Conservation (phyloP, 2,797 vertebrate species). For the Rhyacichthys aspro region DNA sequence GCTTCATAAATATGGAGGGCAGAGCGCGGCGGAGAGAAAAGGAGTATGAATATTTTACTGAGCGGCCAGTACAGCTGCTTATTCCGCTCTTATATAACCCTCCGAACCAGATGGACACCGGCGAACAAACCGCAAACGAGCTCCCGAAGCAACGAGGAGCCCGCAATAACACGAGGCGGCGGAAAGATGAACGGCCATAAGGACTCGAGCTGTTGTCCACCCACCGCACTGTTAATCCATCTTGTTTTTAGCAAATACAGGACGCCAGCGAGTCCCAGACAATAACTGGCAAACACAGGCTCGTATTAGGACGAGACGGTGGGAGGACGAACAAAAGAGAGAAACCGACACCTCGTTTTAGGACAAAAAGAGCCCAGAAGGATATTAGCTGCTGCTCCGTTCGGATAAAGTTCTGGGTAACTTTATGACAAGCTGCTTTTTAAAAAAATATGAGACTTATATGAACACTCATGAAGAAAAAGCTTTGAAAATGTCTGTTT, state of each 20-base stretch:
- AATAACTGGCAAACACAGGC: conserved; percentile 34
- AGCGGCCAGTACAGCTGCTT: conserved; percentile 42
- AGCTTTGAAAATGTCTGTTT: too few species aligned
- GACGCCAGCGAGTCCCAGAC: conserved; percentile 46
- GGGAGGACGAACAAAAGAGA: neutral
- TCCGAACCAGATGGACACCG: conserved; percentile 49
- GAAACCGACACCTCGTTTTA: too few species aligned
- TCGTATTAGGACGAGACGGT: neutral
- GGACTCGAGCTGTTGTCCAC: conserved; percentile 42
- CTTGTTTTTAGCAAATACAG: conserved; percentile 55
- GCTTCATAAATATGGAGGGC: conserved; percentile 70
- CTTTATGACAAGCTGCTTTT: too few species aligned
- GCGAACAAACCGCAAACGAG: conserved; percentile 40
- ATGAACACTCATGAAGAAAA: too few species aligned
- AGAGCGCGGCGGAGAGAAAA: conserved; percentile 40
- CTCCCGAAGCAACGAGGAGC: neutral
- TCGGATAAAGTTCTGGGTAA: too few species aligned
- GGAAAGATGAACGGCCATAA: conserved; percentile 48
- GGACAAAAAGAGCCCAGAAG: too few species aligned
- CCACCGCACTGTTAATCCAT: conserved; percentile 55
- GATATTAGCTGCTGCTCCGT: too few species aligned
- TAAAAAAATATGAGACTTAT: too few species aligned
- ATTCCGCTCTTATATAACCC: conserved; percentile 67
- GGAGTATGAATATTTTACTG: conserved; percentile 71
- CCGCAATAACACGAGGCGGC: conserved; percentile 19